Evolutionary conservation across 2,888 invertebrate species (phyloP), one percentile per base, ranked within the genome.

Genomic region (Unio pictorum): DNA sequence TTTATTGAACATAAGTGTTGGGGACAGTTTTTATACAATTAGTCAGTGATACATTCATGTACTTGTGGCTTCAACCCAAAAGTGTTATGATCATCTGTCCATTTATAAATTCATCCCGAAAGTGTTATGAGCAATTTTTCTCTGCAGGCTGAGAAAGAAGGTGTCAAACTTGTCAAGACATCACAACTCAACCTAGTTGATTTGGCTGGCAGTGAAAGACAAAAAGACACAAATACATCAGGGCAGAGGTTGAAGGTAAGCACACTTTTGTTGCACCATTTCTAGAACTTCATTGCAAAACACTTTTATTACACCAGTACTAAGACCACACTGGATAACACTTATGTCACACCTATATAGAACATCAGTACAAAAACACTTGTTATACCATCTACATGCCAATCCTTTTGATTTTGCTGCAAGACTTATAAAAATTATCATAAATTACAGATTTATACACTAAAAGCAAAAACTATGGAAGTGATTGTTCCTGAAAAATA

Each of bases 121-220:
- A 45, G 4, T 45, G 11, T 45, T 15, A 45, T 45, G 15, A 1
- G 0, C 45, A 45, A 34, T 34, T 17, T 61, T 62, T 56, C 23
- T 73, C 68, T 62, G 23, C 78, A 89, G 85, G 85, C 87, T 70
- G 84, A 81, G 67, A 84, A 84, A 63, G 84, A 84, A 23, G 87
- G 85, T n/a, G 77, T 90, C 15, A 83, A 85, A 61, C 87, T 86
- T 61, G 78, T 87, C 45, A 71, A 84, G 60, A 77, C 78, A 4
- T 88, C 90, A 0, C 85, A 84, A 67, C 73, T 91, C 60, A 90
- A 91, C 74, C 81, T 91, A n/a, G 91, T 91, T 4, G 91, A 91
- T 79, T 76, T 91, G 66, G 91, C 91, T 20, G 91, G 91, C 0
- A 89, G 89, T 65, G 91, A 91, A 75, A 75, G 91, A 62, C 90